These are phyloP conservation scores for Ochotona princeps DNA, from an alignment of 2,113 vertebrate genomes.

Conservation along the genomic window DNA sequence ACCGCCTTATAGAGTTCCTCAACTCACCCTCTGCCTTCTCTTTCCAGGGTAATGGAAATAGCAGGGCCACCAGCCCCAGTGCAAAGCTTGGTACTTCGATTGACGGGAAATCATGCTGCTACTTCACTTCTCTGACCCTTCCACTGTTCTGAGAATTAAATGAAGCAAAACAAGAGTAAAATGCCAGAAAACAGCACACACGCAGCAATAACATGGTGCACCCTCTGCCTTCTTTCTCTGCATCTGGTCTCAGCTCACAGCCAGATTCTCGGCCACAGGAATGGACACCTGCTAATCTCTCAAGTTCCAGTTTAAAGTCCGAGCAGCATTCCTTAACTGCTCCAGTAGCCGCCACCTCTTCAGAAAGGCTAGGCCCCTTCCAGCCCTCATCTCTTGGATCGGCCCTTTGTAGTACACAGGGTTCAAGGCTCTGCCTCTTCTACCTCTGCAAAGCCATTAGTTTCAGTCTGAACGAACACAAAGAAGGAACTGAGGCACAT, in stretches of 20 bases:
- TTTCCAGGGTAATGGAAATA: background rate
- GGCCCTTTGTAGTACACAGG: background rate
- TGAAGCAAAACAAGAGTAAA: background rate
- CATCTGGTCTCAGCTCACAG: background rate
- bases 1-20: background rate
- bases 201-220: background rate
- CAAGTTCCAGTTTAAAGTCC: background rate
- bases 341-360: background rate
- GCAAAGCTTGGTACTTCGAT: slow-evolving; percentile 30
- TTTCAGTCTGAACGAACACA: slow-evolving; percentile 23
- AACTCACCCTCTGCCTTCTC: background rate
- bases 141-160: background rate
- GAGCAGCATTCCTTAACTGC: background rate
- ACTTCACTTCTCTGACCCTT: slow-evolving; percentile 50
- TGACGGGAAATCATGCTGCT: background rate
- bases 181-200: background rate
- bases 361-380: background rate
- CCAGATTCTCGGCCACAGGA: background rate
- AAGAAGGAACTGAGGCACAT: background rate
- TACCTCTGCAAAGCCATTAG: background rate
- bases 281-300: background rate
- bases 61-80: background rate
- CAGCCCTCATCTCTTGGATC: background rate
- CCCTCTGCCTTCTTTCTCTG: background rate
- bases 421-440: background rate